A percentile compares a stretch with the other conserved stretches of the same genome.
Conservation (phyloP, 1,140 invertebrate genomes). For the Cryptotermes secundus region DNA sequence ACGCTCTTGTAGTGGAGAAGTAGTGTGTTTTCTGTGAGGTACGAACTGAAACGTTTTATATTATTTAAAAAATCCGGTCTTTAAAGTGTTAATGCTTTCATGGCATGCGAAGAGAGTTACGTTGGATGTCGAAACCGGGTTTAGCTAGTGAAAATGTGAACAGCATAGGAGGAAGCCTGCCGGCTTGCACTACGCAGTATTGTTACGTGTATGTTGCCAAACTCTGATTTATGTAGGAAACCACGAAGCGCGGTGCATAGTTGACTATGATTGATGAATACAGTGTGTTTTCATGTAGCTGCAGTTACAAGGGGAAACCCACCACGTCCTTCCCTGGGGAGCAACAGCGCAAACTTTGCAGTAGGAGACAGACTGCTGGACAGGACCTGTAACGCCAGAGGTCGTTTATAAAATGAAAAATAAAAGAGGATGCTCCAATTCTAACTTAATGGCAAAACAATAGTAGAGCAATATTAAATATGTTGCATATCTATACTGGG, state of each 20-base stretch:
- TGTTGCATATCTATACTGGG: no score
- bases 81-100: neutral
- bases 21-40: no score
- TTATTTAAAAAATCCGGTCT: no score
- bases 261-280: conserved; percentile 8
- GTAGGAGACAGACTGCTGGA: neutral
- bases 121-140: neutral
- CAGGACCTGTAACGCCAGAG: neutral
- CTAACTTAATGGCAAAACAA: neutral
- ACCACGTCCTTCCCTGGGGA: neutral
- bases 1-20: no score
- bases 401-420: neutral
- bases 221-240: conserved; percentile 17
- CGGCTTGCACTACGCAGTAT: neutral
- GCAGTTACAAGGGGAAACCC: no score
- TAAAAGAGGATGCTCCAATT: no score
- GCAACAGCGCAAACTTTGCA: neutral
- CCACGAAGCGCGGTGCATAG: neutral
- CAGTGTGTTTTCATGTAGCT: no score
- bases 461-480: neutral
- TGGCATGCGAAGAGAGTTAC: neutral
- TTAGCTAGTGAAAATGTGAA: neutral
- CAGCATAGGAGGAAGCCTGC: neutral
- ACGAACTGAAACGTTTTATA: no score
- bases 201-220: conserved; percentile 5